Evolutionary conservation across 2,888 invertebrate species (phyloP), one percentile per base, ranked within the genome.

Genomic region (Trichacis sp.): DNA sequence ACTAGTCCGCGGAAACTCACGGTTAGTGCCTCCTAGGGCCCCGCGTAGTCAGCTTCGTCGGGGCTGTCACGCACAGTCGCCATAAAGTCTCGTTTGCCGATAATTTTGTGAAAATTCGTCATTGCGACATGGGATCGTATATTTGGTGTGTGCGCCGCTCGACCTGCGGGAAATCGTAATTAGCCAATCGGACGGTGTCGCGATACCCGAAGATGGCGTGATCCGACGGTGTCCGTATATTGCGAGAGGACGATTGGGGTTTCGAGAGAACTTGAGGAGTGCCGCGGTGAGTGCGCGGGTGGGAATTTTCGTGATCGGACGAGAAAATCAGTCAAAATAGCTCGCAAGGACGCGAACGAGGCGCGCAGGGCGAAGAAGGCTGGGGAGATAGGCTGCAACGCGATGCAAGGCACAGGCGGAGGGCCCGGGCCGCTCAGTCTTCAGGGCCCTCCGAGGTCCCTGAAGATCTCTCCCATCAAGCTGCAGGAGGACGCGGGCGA

Each of bases 401-500:
- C 77, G 63, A 74, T 81, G 81, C 78, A 80, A 73, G 76, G 77
- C 77, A 71, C 79, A 57, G 75, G 76, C 76, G 77, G 79, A 74
- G 81, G 80, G 75, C 82, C 76, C 73, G 82, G 74, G 72, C 81
- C 81, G 57, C 73, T 81, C 60, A 78, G 79, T 49, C 79, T 84
- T 52, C 84, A 84, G 73, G 83, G 83, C 68, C 83, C 83, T 68
- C 83, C 83, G 63, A 78, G 83, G 68, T 80, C 83, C 52, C 76
- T 83, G 61, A 84, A 83, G 72, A 84, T 83, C 52, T 84, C 84
- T 47, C 82, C 84, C 54, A 78, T 83, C 51, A 83, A 82, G 64
- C 76, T 81, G 29, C 77, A 81, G 57, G 82, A 83, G 69, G 83
- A 84, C 40, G 70, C 80, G 19, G 75, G 77, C 38, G 83, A 84